Evolutionary conservation across 2,888 invertebrate genomes (phyloP).

Genomic region (Mythimna pallens): DNA sequence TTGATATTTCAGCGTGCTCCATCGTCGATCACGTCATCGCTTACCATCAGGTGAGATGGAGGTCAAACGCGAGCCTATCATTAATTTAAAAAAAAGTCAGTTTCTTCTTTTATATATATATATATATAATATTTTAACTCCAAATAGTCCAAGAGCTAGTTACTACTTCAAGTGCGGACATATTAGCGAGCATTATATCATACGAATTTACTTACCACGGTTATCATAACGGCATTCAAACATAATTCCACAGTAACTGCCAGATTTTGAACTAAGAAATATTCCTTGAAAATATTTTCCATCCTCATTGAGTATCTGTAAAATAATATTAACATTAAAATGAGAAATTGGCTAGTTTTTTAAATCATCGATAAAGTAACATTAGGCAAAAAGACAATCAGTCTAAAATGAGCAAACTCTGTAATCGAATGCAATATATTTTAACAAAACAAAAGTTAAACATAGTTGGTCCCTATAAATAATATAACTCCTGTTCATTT

Average conservation of each 20-base stretch:
- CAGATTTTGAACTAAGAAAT: constrained; percentile 83
- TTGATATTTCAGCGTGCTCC: too few species aligned
- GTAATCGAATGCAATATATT: not conserved
- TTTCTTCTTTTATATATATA: too few species aligned
- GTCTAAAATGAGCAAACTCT: not conserved
- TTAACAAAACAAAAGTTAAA: not conserved
- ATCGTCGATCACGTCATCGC: too few species aligned
- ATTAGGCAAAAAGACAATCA: not conserved
- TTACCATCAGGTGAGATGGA: too few species aligned
- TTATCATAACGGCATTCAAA: constrained; percentile 81
- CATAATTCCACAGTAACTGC: constrained; percentile 83
- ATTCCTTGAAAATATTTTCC: constrained; percentile 78
- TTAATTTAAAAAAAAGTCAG: too few species aligned
- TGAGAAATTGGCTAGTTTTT: too few species aligned
- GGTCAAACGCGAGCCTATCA: too few species aligned
- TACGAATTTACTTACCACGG: constrained; percentile 72
- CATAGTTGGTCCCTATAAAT: constrained; percentile 1
- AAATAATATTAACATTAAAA: not conserved
- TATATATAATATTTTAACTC: too few species aligned
- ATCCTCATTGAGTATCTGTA: constrained; percentile 78
- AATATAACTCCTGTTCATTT: constrained; percentile 24
- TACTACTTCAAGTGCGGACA: too few species aligned
- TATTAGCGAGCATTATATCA: too few species aligned
- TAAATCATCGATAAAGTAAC: too few species aligned
- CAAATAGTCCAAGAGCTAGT: too few species aligned